A percentile compares a stretch with the other conserved stretches of the same genome.
phyloP scores from a whole-genome alignment of 1,140 invertebrate species.

The Tetramorium parvispinum region DNA sequence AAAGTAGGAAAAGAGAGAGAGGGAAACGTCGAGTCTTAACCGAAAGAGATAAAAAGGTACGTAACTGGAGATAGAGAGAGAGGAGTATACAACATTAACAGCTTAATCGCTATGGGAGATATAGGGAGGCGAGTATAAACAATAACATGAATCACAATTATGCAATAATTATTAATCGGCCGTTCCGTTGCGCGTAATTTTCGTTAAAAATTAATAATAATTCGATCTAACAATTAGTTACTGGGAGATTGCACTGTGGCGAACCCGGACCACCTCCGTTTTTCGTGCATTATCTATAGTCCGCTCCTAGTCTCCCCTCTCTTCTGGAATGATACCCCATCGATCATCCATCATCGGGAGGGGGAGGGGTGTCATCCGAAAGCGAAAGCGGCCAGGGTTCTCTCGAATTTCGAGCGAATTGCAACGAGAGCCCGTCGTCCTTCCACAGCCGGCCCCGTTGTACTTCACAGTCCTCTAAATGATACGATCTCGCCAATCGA shows the following conservation, averaged over 20 bases:
- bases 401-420: constrained; percentile 78
- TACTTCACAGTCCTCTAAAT: constrained; percentile 70
- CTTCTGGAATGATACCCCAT: constrained; percentile 20
- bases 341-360: constrained; percentile 22
- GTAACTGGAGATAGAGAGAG: constrained; percentile 69
- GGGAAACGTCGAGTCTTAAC: constrained; percentile 62
- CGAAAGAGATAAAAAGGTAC: constrained; percentile 63
- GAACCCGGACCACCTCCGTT: constrained; percentile 75
- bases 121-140: constrained; percentile 83
- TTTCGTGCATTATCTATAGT: constrained; percentile 57
- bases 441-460: constrained; percentile 58
- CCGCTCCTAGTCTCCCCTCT: constrained; percentile 24
- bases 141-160: constrained; percentile 85
- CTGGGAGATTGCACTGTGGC: constrained; percentile 84
- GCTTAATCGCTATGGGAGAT: constrained; percentile 83
- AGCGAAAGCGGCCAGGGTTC: constrained; percentile 73
- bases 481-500: constrained; percentile 61
- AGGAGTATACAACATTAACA: constrained; percentile 84
- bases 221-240: constrained; percentile 84
- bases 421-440: constrained; percentile 60
- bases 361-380: constrained; percentile 44
- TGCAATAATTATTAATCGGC: constrained; percentile 79
- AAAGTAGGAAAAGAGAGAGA: constrained; percentile 47
- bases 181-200: constrained; percentile 67
- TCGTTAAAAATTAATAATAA: constrained; percentile 79